phyloP scores from a whole-genome alignment of 2,797 vertebrate species.

The Sebastes reedi region DNA sequence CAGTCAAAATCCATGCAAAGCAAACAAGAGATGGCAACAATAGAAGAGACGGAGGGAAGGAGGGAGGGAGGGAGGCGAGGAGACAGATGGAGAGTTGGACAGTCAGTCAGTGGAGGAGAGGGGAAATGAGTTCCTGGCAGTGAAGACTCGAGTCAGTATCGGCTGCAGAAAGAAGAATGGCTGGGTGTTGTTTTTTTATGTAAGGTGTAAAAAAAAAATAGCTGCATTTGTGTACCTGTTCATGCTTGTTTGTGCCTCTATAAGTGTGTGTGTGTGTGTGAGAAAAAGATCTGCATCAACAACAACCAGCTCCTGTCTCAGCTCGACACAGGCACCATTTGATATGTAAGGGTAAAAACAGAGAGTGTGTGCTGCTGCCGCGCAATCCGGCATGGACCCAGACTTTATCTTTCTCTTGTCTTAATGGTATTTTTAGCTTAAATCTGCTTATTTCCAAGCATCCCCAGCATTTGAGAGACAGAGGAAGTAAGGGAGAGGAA shows the following conservation, averaged over 20 bases:
- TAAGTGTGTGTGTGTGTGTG: background rate
- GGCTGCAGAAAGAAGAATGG: constrained; percentile 41
- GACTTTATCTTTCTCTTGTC: constrained; percentile 26
- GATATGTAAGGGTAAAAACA: constrained; percentile 29
- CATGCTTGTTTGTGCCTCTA: constrained; percentile 16
- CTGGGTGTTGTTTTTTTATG: constrained; percentile 25
- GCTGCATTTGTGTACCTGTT: constrained; percentile 37
- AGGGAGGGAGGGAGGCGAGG: constrained; percentile 29
- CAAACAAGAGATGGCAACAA: constrained; percentile 80
- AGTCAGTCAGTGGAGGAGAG: constrained; percentile 56
- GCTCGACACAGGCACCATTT: constrained; percentile 26
- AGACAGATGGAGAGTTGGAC: constrained; percentile 74
- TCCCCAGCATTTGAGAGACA: constrained; percentile 31
- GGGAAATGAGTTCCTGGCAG: constrained; percentile 64
- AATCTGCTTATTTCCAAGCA: constrained; percentile 41
- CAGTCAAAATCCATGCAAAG: constrained; percentile 86
- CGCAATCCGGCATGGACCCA: constrained; percentile 27
- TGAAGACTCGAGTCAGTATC: constrained; percentile 54
- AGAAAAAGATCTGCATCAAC: constrained; percentile 46
- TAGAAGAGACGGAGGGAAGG: constrained; percentile 62
- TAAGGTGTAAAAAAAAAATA: constrained; percentile 33
- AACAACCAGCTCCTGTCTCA: constrained; percentile 36
- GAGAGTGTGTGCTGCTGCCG: background rate
- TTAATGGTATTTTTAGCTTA: constrained; percentile 62
- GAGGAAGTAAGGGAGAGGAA: constrained; percentile 32